Conservation (phyloP, 2,888 invertebrate genomes). For the Norana najaformis region DNA sequence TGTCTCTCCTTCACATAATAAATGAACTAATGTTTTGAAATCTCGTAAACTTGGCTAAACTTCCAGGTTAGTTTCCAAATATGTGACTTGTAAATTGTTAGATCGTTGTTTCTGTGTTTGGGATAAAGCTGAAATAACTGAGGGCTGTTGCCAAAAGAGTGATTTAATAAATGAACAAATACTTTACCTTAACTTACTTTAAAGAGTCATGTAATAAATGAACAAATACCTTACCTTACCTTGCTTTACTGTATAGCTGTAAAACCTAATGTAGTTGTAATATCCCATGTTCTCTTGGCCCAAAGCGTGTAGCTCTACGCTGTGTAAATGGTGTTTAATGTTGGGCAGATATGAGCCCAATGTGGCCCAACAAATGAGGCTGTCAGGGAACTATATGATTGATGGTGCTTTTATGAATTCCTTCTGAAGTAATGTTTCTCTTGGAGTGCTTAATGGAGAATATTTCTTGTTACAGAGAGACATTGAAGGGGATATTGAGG, state of each 20-base stretch:
- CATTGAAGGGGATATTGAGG: constrained; percentile 60
- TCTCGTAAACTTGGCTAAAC: no score
- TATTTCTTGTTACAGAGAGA: constrained; percentile 52
- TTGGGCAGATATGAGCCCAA: no score
- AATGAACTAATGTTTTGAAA: no score
- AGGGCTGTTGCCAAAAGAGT: not conserved
- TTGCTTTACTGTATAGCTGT: not conserved
- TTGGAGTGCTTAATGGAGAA: not conserved
- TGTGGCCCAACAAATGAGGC: no score
- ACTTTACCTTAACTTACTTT: not conserved
- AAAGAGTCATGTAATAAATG: not conserved
- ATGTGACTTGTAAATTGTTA: no score
- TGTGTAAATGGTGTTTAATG: no score
- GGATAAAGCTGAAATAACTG: not conserved
- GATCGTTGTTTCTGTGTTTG: not conserved
- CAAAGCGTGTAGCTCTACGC: no score
- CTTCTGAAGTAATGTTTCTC: not conserved
- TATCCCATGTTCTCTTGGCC: no score
- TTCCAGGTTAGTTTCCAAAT: no score
- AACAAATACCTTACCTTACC: not conserved
- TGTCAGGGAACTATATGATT: not conserved
- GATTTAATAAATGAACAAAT: not conserved
- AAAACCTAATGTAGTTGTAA: no score
- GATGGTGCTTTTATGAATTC: not conserved
- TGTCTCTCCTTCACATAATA: no score